A percentile compares a stretch with the other conserved stretches of the same genome.
Conservation (phyloP, 2,888 invertebrate genomes). For the Hololepta plana region DNA sequence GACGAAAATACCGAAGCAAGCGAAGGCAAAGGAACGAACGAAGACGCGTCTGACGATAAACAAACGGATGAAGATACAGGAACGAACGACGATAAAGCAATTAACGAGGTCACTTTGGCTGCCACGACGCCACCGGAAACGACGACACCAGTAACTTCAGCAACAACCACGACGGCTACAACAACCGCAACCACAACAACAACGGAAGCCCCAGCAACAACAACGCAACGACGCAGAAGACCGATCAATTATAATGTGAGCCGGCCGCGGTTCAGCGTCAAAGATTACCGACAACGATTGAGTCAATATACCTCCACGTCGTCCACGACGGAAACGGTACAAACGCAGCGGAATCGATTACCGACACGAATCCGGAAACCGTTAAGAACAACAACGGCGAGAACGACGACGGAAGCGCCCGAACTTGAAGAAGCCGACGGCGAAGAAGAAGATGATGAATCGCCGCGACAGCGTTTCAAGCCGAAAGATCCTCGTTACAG, state of each 20-base stretch:
- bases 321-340: constrained; percentile 17
- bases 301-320: constrained; percentile 33
- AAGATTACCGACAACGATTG: constrained; percentile 51
- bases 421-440: constrained; percentile 20
- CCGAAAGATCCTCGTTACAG: constrained; percentile 24
- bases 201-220: constrained; percentile 16
- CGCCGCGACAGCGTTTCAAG: constrained; percentile 22
- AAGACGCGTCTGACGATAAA: too few species aligned
- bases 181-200: constrained; percentile 23
- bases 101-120: constrained; percentile 4
- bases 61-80: constrained; percentile 7
- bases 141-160: constrained; percentile 9
- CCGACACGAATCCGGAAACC: constrained; percentile 30
- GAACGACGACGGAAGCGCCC: constrained; percentile 19
- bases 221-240: constrained; percentile 20
- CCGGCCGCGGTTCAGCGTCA: constrained; percentile 56
- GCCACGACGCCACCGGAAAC: constrained; percentile 9
- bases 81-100: too few species aligned
- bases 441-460: constrained; percentile 23
- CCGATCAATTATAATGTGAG: constrained; percentile 36
- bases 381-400: constrained; percentile 18
- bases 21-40: too few species aligned
- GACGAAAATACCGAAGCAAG: too few species aligned
- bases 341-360: constrained; percentile 27
- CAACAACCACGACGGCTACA: constrained; percentile 14